phyloP scores from a whole-genome alignment of 2,888 invertebrate species.

The Hirtodrosophila trivittata region DNA sequence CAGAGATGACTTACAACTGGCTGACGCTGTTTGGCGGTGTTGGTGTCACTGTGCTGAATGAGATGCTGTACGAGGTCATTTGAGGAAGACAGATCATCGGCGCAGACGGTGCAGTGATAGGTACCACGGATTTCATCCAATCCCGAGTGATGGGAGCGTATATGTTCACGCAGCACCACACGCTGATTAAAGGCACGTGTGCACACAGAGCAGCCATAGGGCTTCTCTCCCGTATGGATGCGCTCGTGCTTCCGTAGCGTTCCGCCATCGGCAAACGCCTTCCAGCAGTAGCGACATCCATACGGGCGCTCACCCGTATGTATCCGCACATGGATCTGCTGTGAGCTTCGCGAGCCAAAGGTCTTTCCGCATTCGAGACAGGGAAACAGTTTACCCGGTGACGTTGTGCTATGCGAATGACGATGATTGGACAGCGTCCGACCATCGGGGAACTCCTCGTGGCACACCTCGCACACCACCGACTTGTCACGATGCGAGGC shows the following conservation, averaged over 20 bases:
- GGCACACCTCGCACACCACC: conserved; percentile 88
- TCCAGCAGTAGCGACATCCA: conserved; percentile 94
- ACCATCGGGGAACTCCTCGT: conserved; percentile 89
- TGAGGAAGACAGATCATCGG: conserved; percentile 88
- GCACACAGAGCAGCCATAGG: conserved; percentile 94
- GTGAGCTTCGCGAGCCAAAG: conserved; percentile 93
- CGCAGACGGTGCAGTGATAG: conserved; percentile 91
- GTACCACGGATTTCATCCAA: conserved; percentile 89
- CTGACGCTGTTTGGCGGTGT: conserved; percentile 91
- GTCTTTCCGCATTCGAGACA: conserved; percentile 94
- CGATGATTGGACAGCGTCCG: conserved; percentile 88
- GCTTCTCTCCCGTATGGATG: conserved; percentile 93
- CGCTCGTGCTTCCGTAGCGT: conserved; percentile 93
- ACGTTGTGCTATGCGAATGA: conserved; percentile 86
- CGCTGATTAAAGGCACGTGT: conserved; percentile 94
- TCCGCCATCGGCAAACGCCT: conserved; percentile 94
- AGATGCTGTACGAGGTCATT: conserved; percentile 91
- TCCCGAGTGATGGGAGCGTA: conserved; percentile 93
- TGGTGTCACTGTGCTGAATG: conserved; percentile 93
- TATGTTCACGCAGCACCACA: conserved; percentile 92
- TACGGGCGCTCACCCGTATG: conserved; percentile 93
- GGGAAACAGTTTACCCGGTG: conserved; percentile 88
- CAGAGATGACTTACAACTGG: conserved; percentile 86
- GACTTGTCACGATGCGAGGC: conserved; percentile 89
- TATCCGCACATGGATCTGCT: conserved; percentile 93